Conservation (phyloP, 2,113 vertebrate species). For the Sterna hirundo region DNA sequence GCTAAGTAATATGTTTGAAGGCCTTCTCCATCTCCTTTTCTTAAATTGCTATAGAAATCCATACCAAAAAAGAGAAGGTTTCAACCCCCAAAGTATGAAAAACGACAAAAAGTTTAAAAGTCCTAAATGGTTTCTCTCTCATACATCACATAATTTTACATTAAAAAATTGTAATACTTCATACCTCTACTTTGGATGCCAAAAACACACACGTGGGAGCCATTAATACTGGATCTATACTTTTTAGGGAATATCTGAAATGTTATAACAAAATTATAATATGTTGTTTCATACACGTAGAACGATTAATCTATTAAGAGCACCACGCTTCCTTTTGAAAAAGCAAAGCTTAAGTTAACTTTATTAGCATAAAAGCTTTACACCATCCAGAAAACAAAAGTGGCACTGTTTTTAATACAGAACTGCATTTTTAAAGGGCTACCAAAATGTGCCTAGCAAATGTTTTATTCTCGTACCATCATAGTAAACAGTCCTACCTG, state of each 20-base stretch:
- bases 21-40: constrained; percentile 25
- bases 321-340: constrained; percentile 64
- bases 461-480: constrained; percentile 38
- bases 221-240: constrained; percentile 99
- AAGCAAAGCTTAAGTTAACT: constrained; percentile 62
- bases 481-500: constrained; percentile 81
- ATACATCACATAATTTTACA: constrained; percentile 62
- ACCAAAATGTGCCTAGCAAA: constrained; percentile 62
- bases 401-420: constrained; percentile 50
- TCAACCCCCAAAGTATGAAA: constrained; percentile 52
- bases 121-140: constrained; percentile 17
- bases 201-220: constrained; percentile 99
- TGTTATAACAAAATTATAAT: constrained; percentile 65
- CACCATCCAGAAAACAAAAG: constrained; percentile 59
- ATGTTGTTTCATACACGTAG: constrained; percentile 52
- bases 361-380: constrained; percentile 60
- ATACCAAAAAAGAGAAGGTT: constrained; percentile 1
- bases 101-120: constrained; percentile 30
- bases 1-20: constrained; percentile 11
- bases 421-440: constrained; percentile 55
- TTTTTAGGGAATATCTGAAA: constrained; percentile 96
- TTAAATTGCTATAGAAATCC: constrained; percentile 40
- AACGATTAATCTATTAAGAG: constrained; percentile 59
- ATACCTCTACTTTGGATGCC: constrained; percentile 99
- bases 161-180: constrained; percentile 65